A percentile compares a stretch with the other conserved stretches of the same genome.
Evolutionary conservation across 2,888 invertebrate genomes (phyloP).

Genomic region (Dryococelus australis): DNA sequence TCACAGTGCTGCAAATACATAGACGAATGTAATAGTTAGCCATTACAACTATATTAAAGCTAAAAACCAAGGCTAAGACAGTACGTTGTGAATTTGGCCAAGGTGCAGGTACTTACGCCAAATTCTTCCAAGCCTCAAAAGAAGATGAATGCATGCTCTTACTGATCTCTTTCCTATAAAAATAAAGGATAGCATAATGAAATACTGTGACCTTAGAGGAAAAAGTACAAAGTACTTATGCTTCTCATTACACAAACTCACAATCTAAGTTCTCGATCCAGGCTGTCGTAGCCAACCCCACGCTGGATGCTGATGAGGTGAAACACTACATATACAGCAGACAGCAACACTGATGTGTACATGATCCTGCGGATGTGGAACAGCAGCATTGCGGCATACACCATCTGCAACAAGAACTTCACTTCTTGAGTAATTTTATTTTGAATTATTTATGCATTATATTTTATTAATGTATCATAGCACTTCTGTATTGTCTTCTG

Average conservation of each 20-base stretch:
- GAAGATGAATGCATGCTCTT: conserved; percentile 30
- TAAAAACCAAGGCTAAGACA: not conserved
- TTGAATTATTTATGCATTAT: no score
- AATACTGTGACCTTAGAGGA: not conserved
- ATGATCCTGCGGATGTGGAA: conserved; percentile 43
- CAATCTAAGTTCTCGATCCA: conserved; percentile 40
- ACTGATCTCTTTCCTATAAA: conserved; percentile 35
- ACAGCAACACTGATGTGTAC: conserved; percentile 37
- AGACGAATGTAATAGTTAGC: no score
- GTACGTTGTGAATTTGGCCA: not conserved
- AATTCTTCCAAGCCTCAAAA: conserved; percentile 34
- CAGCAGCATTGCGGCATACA: conserved; percentile 32
- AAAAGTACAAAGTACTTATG: not conserved
- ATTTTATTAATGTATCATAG: no score
- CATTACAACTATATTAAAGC: no score
- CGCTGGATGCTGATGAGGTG: conserved; percentile 39
- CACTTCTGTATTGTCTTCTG: no score
- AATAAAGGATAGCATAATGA: not conserved
- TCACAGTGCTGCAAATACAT: no score
- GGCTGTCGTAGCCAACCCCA: conserved; percentile 38
- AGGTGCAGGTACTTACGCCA: conserved; percentile 33
- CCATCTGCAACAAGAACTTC: not conserved
- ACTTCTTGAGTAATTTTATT: no score
- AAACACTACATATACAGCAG: conserved; percentile 36
- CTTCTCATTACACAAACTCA: conserved; percentile 31